Evolutionary conservation across 2,888 invertebrate species (phyloP).

Genomic region (Lamproptera curius): DNA sequence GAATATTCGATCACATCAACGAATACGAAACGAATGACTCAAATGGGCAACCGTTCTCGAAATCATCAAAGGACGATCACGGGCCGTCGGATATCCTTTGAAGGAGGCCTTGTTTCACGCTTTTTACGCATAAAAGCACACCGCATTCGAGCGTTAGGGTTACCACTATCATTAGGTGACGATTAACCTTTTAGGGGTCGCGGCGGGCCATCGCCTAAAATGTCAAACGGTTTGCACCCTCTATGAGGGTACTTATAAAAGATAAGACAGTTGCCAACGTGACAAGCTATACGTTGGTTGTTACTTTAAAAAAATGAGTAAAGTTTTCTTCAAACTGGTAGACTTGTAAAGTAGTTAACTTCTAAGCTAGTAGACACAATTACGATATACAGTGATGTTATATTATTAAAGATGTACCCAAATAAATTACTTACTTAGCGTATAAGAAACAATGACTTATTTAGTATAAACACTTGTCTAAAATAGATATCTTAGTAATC

Average conservation of each 20-base stretch:
- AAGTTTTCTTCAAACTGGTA: no score
- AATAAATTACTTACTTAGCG: no score
- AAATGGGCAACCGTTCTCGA: conserved; percentile 10
- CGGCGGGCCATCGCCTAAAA: conserved; percentile 56
- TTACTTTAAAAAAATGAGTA: no score
- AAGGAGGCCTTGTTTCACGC: conserved; percentile 17
- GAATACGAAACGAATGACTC: conserved; percentile 5
- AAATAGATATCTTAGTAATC: no score
- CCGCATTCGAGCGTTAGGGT: conserved; percentile 32
- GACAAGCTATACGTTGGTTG: no score
- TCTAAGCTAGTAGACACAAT: no score
- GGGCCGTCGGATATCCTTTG: conserved; percentile 13
- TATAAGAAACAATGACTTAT: no score
- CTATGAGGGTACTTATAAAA: conserved; percentile 6
- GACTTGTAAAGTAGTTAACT: no score
- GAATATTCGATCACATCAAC: conserved; percentile 3
- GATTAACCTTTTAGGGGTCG: conserved; percentile 71
- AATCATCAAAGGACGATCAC: conserved; percentile 12
- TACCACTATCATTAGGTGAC: conserved; percentile 66
- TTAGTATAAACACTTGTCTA: no score
- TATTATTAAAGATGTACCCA: no score
- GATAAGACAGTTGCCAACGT: no score
- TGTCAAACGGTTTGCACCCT: conserved; percentile 59
- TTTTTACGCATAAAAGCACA: conserved; percentile 20
- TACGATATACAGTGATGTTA: no score